Percentiles rank a stretch among this genome's conserved stretches.
These are phyloP conservation scores for Pelmatolapia mariae DNA, from an alignment of 2,113 vertebrate species.

Conservation along the genomic window DNA sequence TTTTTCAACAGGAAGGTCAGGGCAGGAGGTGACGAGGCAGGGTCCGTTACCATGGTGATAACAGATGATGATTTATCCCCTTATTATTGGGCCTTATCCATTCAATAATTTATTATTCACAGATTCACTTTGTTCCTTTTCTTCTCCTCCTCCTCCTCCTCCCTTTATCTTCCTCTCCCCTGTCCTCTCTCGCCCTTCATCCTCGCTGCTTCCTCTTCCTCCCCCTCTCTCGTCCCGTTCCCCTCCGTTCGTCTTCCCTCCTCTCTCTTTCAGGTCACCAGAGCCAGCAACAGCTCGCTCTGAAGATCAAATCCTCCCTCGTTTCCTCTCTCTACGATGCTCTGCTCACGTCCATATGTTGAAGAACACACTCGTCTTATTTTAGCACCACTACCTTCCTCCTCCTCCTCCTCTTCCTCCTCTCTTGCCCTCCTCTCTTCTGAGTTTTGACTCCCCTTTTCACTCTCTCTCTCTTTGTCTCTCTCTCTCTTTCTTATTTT, in stretches of 20 bases:
- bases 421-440: slow-evolving; percentile 32
- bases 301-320: slow-evolving; percentile 20
- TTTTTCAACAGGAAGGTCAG: slow-evolving; percentile 40
- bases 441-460: slow-evolving; percentile 47
- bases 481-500: neutral
- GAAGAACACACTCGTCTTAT: slow-evolving; percentile 35
- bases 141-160: neutral
- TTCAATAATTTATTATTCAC: slow-evolving; percentile 52
- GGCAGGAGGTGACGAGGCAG: slow-evolving; percentile 24
- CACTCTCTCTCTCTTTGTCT: neutral
- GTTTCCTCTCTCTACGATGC: slow-evolving; percentile 2
- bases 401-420: slow-evolving; percentile 23
- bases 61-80: slow-evolving; percentile 29
- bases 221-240: neutral
- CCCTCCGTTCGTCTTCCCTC: neutral
- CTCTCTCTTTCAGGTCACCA: slow-evolving; percentile 52
- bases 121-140: slow-evolving; percentile 42
- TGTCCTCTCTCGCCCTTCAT: neutral
- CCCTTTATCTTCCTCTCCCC: neutral
- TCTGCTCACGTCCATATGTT: slow-evolving; percentile 42
- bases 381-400: slow-evolving; percentile 41
- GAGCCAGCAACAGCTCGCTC: slow-evolving; percentile 28
- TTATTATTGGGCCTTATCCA: slow-evolving; percentile 31
- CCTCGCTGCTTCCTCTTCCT: neutral
- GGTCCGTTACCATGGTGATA: slow-evolving; percentile 45